Conservation (phyloP, 2,113 vertebrate species). For the Nannospalax galili region DNA sequence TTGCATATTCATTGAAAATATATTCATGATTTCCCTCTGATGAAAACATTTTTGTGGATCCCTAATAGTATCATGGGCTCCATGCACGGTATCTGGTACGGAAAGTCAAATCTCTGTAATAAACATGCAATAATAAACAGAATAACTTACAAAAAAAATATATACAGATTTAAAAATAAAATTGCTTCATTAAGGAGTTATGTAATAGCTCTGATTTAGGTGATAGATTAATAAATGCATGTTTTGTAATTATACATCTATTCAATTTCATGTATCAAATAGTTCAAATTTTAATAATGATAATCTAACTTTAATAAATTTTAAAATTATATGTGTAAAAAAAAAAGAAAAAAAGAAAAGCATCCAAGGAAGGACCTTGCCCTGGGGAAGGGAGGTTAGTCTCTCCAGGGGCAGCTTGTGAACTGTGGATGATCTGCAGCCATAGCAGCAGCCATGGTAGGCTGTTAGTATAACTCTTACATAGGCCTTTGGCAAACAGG, state of each 20-base stretch:
- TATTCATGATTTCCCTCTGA: not conserved
- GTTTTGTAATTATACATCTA: not conserved
- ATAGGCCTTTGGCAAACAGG: not conserved
- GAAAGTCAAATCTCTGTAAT: too few species aligned
- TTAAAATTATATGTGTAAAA: not conserved
- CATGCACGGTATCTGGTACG: too few species aligned
- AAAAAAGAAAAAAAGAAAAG: too few species aligned
- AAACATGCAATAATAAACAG: too few species aligned
- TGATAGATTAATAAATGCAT: not conserved
- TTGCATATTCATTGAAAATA: not conserved
- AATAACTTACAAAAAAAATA: not conserved
- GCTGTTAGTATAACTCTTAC: accelerated
- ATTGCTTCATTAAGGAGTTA: not conserved
- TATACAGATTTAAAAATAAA: not conserved
- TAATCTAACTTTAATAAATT: not conserved
- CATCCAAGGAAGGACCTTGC: not conserved
- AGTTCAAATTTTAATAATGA: not conserved
- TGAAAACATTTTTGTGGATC: not conserved
- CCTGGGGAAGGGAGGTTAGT: not conserved
- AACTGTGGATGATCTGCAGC: accelerated
- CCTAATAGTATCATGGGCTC: not conserved
- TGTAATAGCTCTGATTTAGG: not conserved
- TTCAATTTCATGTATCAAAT: not conserved
- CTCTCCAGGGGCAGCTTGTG: not conserved
- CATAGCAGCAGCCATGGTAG: too few species aligned